Evolutionary conservation across 2,888 invertebrate genomes (phyloP), one percentile per base, ranked within the genome.

Genomic region (Aquatica leii): DNA sequence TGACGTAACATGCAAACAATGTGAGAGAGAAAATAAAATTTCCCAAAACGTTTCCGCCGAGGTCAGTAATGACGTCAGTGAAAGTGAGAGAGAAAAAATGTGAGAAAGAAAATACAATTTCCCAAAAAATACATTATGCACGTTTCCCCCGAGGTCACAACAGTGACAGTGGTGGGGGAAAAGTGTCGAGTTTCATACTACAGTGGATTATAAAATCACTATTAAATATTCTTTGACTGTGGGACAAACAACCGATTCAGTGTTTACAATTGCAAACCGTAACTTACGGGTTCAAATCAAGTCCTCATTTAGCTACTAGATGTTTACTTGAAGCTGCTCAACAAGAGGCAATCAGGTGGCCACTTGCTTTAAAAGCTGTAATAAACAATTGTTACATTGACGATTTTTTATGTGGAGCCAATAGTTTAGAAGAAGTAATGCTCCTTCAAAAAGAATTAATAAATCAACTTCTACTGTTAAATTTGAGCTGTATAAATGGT

Each of bases 251-350:
- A 5, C 41, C 54, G 2, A 40, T 54, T 41, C 8, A 24, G 9
- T 54, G 54, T 41, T 18, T 54, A 12, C 54, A 54, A 21, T 14
- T 54, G 1, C 54, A 54, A 40, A 54, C 54, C 8, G 41, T 54
- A 2, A 54, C 54, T 15, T 54, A 54, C n/a, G 54, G 52, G 1
- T 37, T 52, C n/a, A 52, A 52, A 14, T 1, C 31, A 8, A 18
- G 17, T 40, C 54, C 41, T 11, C 14, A 35, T 18, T 14, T 54
- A n/a, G 54, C 54, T 9, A 54, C 54, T 5, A 6, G 43, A 6
- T 43, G 43, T 43, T 43, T 43, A 17, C 14, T 43, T 14, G 43
- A 43, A n/a, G 43, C 12, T 9, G 43, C 43, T 12, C 43, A 43
- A 43, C 43, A 43, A 43, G 43, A 43, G 14, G 43, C 43, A 6